Evolutionary conservation across 2,797 vertebrate genomes (phyloP), one percentile per base, ranked within the genome.

Genomic region (Hephaestus fuliginosus): DNA sequence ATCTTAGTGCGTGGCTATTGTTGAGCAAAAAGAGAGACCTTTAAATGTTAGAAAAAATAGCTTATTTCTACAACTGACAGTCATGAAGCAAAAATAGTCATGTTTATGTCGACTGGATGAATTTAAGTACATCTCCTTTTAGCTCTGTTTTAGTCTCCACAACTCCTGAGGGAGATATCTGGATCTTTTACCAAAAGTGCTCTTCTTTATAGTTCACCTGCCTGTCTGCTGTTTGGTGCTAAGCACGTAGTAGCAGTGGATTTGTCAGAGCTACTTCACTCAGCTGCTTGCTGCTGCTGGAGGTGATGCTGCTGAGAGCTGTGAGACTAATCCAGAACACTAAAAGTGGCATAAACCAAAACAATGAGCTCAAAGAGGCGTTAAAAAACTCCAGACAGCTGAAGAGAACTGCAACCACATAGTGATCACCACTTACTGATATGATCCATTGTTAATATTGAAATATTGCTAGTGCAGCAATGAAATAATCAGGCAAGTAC

Each of bases 61-160:
- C 17, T 10, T 48, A 48, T 48, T 17, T 48, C 48, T 18, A 49
- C 18, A 20, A 49, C 48, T 18, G 20, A 18, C 17, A 49, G 18
- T 18, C 7, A 2, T 3, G 7, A 51, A 51, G 18, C 49, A n/a
- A 51, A 20, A 51, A 3, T 20, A n/a, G 49, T 11, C 14, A 17
- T 46, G 17, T 49, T 49, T 49, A 8, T 49, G 18, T 20, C 18
- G 3, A 51, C 20, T 20, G 20, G 8, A n/a, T 51, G 49, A 51
- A n/a, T 51, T 51, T n/a, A n/a, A 49, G 48, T 20, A 14, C 7
- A 20, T 56, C 7, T 25, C 33, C 43, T 62, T 61, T 41, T 28
- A 10, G 70, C 48, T 53, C 25, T 63, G 22, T 52, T 43, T 62
- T 43, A 58, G 33, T 73, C 48, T 43, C 48, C 36, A 63, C 70